Base-by-base conservation (phyloP, 1,140 invertebrate genomes). In the Pomacea maculata region DNA sequence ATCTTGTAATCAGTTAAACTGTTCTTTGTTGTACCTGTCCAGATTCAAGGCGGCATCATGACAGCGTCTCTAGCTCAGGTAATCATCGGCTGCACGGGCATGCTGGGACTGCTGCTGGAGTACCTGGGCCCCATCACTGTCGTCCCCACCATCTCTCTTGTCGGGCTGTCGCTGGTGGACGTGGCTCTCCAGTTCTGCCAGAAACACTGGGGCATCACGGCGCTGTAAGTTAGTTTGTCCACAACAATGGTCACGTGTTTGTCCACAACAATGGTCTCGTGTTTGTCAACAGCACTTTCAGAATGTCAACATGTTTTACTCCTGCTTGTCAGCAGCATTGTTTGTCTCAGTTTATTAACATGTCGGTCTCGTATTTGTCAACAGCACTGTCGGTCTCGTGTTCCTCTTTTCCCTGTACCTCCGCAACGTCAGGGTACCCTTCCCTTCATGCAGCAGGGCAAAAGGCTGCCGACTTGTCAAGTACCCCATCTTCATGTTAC, bases 401-500 rank as follows among this genome's bases (percentile, higher is more conserved):
- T 95, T 96, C 0, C 87, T 96, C 34, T 97, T 97, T 87, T 96
- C 96, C 0, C 95, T 97, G 90, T 94, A 95, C 87, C 92, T 97
- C 91, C 92, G 93, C 8, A 93, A 95, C 72, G 93, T 96, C 0
- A 90, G 93, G 25, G 90, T 95, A 29, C 95, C 96, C 0, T 90
- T 94, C 1, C 84, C 94, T 25, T 89, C 91, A 1, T 96, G 94
- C 84, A 92, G 91, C 76, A 94, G 93, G 85, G 91, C 91, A 10
- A 88, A 92, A 29, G 95, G 95, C 0, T 88, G 94, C 73, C 90
- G 91, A 63, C 84, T 95, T 17, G 89, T 81, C 34, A 77, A 82
- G n/a, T 96, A 96, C 86, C 94, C 94, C 64, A 87, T 96, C 8
- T 97, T 96, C 88, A 95, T 96, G 91, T 88, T 96, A 19, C 96